phyloP scores from a whole-genome alignment of 92 coral and sea anemone genomes.

The Palythoa grandis region DNA sequence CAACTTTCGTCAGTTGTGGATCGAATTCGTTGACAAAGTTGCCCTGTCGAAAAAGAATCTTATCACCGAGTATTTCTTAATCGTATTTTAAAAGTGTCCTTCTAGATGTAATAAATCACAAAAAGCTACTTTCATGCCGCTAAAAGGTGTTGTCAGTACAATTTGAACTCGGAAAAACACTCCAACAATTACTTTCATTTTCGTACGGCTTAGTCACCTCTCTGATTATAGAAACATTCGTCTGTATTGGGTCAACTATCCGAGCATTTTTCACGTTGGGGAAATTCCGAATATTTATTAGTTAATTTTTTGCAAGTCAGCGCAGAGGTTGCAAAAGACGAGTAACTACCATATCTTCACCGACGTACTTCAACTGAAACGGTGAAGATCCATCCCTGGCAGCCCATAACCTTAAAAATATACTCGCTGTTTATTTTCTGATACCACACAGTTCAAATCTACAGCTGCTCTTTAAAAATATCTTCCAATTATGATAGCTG shows the following conservation, averaged over 20 bases:
- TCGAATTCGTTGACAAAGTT: constrained; percentile 32
- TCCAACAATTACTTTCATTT: background rate
- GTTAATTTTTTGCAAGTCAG: background rate
- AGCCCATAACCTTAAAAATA: background rate
- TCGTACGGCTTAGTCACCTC: background rate
- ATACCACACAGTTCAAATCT: background rate
- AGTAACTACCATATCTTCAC: background rate
- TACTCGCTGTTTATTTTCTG: background rate
- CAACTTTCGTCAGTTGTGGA: constrained; percentile 1
- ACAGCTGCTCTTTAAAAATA: constrained; percentile 18
- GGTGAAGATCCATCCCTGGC: background rate
- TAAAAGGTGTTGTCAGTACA: background rate
- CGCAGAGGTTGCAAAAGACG: background rate
- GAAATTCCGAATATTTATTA: background rate
- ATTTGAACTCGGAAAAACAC: background rate
- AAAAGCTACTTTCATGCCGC: background rate
- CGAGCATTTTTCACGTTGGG: background rate
- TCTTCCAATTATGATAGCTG: background rate
- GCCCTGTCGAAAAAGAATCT: background rate
- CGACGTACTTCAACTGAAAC: background rate
- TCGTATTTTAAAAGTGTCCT: background rate
- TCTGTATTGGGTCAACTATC: background rate
- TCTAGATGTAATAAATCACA: background rate
- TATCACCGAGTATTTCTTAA: background rate
- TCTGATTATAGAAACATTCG: background rate